Percentiles rank a stretch among this genome's conserved stretches.
These are phyloP conservation scores for Ceratothoa steindachneri DNA, from an alignment of 2,888 invertebrate species.

Conservation along the genomic window DNA sequence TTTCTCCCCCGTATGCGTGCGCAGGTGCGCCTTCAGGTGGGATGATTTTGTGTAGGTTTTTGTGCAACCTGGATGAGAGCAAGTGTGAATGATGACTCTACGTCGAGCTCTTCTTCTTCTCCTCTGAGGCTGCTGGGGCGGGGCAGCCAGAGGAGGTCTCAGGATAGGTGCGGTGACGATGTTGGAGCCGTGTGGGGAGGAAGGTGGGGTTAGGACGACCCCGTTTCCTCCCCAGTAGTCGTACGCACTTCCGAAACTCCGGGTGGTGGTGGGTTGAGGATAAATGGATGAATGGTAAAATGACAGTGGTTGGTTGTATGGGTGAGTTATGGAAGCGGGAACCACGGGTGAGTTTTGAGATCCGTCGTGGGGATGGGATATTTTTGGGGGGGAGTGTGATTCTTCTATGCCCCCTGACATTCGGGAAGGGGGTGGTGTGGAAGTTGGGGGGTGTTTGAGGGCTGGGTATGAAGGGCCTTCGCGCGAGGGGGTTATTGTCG, in stretches of 20 bases:
- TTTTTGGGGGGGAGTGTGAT: no score
- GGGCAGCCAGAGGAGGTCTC: constrained; percentile 28
- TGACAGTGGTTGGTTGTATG: not conserved
- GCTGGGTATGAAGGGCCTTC: no score
- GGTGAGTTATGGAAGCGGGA: not conserved
- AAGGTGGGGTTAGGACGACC: constrained; percentile 35
- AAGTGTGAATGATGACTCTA: constrained; percentile 56
- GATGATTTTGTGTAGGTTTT: constrained; percentile 64
- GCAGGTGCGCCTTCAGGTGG: constrained; percentile 63
- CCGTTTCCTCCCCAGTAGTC: constrained; percentile 39
- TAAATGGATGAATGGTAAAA: not conserved
- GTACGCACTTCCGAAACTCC: constrained; percentile 21
- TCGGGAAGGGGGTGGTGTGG: no score
- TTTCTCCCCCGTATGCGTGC: constrained; percentile 63
- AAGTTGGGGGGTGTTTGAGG: no score
- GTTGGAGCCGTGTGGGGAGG: constrained; percentile 31
- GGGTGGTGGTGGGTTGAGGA: not conserved
- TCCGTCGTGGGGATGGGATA: no score
- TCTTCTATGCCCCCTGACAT: no score
- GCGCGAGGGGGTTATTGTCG: no score
- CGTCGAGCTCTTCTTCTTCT: constrained; percentile 48
- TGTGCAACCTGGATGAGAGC: constrained; percentile 57
- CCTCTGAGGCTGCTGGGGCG: constrained; percentile 5
- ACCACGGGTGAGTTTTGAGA: not conserved
- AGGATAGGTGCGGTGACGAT: constrained; percentile 31